Evolutionary conservation across 2,797 vertebrate genomes (phyloP).

Genomic region (Ciconia nigra): DNA sequence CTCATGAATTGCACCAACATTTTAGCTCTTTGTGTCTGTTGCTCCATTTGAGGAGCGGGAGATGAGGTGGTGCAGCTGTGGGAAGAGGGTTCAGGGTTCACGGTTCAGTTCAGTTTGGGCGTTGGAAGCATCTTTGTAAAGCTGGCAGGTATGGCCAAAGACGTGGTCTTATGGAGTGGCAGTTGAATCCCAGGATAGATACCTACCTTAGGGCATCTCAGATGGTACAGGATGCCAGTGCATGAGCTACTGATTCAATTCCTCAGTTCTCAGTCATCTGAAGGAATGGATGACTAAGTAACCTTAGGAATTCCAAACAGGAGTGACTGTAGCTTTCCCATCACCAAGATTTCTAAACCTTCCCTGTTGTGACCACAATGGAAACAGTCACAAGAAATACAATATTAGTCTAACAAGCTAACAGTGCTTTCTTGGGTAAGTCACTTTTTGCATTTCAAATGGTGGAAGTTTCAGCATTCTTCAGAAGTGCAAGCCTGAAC

Average conservation of each 20-base stretch:
- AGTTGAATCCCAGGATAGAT: background rate
- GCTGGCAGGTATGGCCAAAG: background rate
- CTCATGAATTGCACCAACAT: constrained; percentile 30
- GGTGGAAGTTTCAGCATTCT: background rate
- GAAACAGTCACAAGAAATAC: background rate
- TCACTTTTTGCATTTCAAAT: background rate
- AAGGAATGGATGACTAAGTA: background rate
- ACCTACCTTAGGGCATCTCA: background rate
- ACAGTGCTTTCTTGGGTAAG: background rate
- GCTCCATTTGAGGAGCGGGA: background rate
- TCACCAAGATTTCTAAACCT: background rate
- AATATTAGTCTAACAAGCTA: background rate
- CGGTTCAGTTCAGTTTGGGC: background rate
- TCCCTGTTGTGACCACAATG: background rate
- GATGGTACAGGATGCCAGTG: background rate
- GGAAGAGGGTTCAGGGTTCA: background rate
- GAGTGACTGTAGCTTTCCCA: background rate
- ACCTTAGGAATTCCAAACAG: background rate
- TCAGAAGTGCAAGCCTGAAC: constrained; percentile 19
- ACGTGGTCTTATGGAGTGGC: background rate
- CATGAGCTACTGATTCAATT: background rate
- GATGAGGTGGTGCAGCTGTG: background rate
- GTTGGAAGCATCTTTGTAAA: background rate
- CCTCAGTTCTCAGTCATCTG: background rate
- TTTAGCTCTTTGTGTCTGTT: constrained; percentile 8